Evolutionary conservation across 1,140 invertebrate species (phyloP).

Genomic region (Dreissena polymorpha): DNA sequence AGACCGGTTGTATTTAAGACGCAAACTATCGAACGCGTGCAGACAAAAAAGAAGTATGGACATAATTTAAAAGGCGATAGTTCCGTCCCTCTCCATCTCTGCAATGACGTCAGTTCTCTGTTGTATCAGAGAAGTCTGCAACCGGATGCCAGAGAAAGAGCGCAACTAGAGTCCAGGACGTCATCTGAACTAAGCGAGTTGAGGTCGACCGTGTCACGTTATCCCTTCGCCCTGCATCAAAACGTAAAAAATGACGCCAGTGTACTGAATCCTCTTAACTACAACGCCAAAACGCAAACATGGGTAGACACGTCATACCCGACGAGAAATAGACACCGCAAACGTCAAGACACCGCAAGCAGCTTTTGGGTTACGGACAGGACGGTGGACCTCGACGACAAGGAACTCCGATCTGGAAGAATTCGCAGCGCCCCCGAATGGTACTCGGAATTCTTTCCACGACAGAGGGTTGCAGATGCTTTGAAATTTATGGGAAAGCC

Average conservation of each 20-base stretch:
- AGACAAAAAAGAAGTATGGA: conserved; percentile 52
- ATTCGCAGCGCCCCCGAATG: conserved; percentile 31
- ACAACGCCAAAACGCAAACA: conserved; percentile 14
- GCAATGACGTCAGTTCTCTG: conserved; percentile 46
- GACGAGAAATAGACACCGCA: neutral
- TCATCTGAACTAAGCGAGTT: neutral
- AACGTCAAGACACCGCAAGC: neutral
- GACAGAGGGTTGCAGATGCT: conserved; percentile 37
- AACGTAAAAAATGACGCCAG: conserved; percentile 33
- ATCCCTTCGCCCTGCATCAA: conserved; percentile 29
- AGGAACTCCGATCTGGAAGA: neutral
- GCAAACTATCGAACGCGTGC: conserved; percentile 47
- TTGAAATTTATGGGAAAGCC: conserved; percentile 52
- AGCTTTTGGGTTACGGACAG: neutral
- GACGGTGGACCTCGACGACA: neutral
- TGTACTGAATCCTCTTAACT: conserved; percentile 28
- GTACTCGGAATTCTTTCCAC: conserved; percentile 41
- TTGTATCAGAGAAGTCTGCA: conserved; percentile 46
- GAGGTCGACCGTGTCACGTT: neutral
- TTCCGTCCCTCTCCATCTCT: conserved; percentile 47
- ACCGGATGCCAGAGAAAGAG: neutral
- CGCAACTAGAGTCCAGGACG: neutral
- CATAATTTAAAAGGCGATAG: conserved; percentile 40
- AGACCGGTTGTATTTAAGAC: conserved; percentile 49
- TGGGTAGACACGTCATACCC: conserved; percentile 33